Evolutionary conservation across 2,797 vertebrate genomes (phyloP), one percentile per base, ranked within the genome.

Genomic region (Urophycis tenuis): DNA sequence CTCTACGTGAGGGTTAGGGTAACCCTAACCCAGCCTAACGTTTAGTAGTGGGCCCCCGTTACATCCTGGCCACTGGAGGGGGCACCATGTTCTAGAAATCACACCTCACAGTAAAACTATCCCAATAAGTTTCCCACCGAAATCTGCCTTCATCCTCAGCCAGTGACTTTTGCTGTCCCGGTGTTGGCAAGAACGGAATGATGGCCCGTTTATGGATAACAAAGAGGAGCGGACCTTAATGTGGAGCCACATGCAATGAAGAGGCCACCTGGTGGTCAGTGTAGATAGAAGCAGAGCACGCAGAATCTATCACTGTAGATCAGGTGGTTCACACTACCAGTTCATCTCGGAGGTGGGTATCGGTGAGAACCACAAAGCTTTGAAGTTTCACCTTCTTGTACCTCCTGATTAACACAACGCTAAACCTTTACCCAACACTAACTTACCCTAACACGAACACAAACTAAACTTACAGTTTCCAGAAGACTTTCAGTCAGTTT

Each of bases 401-500:
- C 92, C 91, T 91, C 92, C 90, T 25, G n/a, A 73, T 36, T 0
- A 78, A 1, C 22, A 72, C 29, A 60, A n/a, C 22, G 35, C 22
- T 36, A n/a, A n/a, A n/a, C n/a, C n/a, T n/a, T n/a, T n/a, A n/a
- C n/a, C n/a, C n/a, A n/a, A n/a, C n/a, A n/a, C n/a, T n/a, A n/a
- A n/a, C n/a, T n/a, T n/a, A 60, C 22, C 53, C 79, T 53, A 78
- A 31, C 67, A 17, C 17, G 0, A 2, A 10, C 71, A 29, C 71
- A 74, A 0, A 12, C 60, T 0, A 67, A 67, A 86, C 93, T 88
- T 87, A 94, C 94, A 69, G 94, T 95, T 84, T 94, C 92, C 74
- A 95, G 83, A 53, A 95, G 91, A 81, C 90, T 93, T 80, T 95
- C 93, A 0, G 93, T 93, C 39, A 95, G 92, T 78, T 92, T 92